phyloP scores from a whole-genome alignment of 2,113 vertebrate genomes.

The Halcyon malimbica region DNA sequence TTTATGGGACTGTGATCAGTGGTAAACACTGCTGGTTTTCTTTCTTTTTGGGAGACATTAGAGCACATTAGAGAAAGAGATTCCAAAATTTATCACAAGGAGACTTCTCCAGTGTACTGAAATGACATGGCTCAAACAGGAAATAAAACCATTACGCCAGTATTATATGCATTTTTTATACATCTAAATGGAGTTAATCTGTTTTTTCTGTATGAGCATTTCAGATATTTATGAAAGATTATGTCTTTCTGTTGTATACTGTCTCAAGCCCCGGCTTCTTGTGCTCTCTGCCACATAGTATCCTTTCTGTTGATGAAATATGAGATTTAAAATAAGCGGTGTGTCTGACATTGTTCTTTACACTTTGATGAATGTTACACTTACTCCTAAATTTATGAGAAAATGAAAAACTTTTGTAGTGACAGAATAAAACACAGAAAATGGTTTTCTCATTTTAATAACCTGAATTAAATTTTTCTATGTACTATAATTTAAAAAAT shows the following conservation, averaged over 20 bases:
- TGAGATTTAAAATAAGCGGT: not conserved
- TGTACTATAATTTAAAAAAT: constrained; percentile 1
- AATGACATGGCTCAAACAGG: not conserved
- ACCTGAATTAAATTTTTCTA: constrained; percentile 27
- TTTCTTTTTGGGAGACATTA: not conserved
- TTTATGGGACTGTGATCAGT: not conserved
- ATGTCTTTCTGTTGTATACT: not conserved
- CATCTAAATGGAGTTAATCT: not conserved
- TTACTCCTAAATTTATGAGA: not conserved
- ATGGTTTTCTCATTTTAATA: constrained; percentile 35
- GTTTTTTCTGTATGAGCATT: not conserved
- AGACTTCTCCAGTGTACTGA: not conserved
- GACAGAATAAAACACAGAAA: not conserved
- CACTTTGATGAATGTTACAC: not conserved
- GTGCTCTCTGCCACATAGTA: not conserved
- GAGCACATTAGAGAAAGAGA: not conserved
- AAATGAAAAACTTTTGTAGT: not conserved
- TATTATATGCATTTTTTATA: not conserved
- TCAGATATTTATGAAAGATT: not conserved
- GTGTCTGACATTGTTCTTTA: not conserved
- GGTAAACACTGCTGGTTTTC: not conserved
- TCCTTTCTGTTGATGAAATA: constrained; percentile 8
- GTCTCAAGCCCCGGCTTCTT: not conserved
- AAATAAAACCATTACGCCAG: not conserved
- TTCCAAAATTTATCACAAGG: not conserved